Evolutionary conservation across 2,797 vertebrate genomes (phyloP).

Genomic region (Lerista edwardsae): DNA sequence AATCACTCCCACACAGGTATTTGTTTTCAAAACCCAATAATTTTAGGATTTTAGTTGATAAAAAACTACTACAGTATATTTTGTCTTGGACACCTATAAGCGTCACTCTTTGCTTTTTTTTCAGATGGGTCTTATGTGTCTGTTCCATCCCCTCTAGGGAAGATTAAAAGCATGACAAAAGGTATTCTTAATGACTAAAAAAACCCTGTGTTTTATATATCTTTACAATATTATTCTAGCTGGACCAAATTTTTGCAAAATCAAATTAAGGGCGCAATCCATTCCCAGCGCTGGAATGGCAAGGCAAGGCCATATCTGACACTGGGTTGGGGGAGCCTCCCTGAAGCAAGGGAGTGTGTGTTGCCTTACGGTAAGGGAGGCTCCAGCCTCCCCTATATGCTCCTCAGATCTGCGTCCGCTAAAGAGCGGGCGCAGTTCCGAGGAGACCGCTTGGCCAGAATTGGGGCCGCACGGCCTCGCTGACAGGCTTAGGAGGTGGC

Average conservation of each 20-base stretch:
- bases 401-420: too few species aligned
- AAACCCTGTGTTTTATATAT: slow-evolving; percentile 9
- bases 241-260: neutral
- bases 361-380: too few species aligned
- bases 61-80: neutral
- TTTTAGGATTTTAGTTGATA: neutral
- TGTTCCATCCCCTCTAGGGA: slow-evolving; percentile 93
- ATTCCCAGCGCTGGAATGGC: too few species aligned
- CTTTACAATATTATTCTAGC: neutral
- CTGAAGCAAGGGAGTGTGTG: too few species aligned
- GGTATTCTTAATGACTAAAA: slow-evolving; percentile 77
- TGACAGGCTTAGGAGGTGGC: too few species aligned
- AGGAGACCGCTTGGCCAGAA: too few species aligned
- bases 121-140: slow-evolving; percentile 95
- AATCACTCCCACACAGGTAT: neutral
- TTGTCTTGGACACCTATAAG: neutral
- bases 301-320: too few species aligned
- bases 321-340: too few species aligned
- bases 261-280: neutral
- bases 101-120: slow-evolving; percentile 57
- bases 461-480: too few species aligned
- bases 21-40: neutral
- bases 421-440: too few species aligned
- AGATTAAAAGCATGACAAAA: slow-evolving; percentile 99
- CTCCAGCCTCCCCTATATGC: too few species aligned